Conservation (phyloP, 2,888 invertebrate species). For the Liopterus haemorrhoidalis region DNA sequence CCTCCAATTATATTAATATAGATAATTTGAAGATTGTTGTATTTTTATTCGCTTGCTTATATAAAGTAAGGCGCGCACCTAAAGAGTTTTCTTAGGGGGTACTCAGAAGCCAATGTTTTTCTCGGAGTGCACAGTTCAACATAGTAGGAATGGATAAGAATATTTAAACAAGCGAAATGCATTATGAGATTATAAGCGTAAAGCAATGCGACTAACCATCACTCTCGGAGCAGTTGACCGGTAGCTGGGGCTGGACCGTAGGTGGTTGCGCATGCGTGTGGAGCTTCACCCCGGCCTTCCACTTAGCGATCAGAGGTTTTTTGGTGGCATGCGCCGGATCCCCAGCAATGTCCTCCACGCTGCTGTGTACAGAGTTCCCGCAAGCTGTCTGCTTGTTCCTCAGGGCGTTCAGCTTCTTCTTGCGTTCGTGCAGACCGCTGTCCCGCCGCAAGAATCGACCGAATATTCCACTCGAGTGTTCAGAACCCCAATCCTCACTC, state of each 20-base stretch:
- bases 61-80: no score
- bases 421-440: slow-evolving; percentile 48
- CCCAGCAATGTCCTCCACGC: slow-evolving; percentile 27
- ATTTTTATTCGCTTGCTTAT: no score
- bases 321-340: slow-evolving; percentile 35
- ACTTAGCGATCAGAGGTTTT: slow-evolving; percentile 63
- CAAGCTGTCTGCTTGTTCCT: no score
- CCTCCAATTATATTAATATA: no score
- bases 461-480: slow-evolving; percentile 62
- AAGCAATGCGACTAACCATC: slow-evolving; percentile 51
- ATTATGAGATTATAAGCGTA: neutral
- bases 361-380: slow-evolving; percentile 33
- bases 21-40: no score
- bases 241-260: no score
- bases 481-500: slow-evolving; percentile 69
- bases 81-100: no score
- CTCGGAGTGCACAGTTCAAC: no score
- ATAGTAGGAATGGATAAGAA: no score
- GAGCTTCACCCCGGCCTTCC: slow-evolving; percentile 62
- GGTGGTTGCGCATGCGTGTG: slow-evolving; percentile 50
- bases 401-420: slow-evolving; percentile 38
- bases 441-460: slow-evolving; percentile 60
- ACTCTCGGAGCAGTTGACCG: slow-evolving; percentile 53
- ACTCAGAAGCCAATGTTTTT: no score
- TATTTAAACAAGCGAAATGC: no score